Evolutionary conservation across 2,113 vertebrate genomes (phyloP).

Genomic region (Agelaius phoeniceus): DNA sequence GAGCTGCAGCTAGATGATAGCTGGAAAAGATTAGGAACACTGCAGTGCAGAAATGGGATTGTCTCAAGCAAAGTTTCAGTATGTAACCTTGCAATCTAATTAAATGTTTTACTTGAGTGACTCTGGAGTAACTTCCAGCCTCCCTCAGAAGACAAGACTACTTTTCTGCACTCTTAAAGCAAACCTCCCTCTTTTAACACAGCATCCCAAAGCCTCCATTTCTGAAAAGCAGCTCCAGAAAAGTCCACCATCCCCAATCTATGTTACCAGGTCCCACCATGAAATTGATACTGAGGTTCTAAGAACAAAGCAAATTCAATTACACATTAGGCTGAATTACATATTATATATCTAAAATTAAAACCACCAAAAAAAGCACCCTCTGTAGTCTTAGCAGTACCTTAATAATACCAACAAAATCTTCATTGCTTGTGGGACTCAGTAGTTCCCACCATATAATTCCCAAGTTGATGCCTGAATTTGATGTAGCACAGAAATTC

Average conservation of each 20-base stretch:
- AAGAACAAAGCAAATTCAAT: neutral
- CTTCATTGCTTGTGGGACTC: neutral
- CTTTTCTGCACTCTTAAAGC: neutral
- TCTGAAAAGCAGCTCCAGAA: neutral
- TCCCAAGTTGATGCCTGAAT: neutral
- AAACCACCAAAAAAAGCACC: neutral
- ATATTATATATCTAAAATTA: neutral
- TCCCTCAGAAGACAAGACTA: neutral
- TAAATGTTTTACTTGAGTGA: neutral
- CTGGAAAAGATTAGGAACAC: neutral
- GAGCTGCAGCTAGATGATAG: neutral
- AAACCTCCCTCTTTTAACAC: neutral
- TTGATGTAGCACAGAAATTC: neutral
- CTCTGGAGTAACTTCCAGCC: neutral
- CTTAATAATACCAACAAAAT: neutral
- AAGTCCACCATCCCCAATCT: neutral
- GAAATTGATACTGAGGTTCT: neutral
- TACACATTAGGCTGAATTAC: neutral
- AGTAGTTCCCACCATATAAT: neutral
- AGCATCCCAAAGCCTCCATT: neutral
- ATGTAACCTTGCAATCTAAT: neutral
- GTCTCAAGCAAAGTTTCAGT: neutral
- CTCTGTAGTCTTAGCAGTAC: neutral
- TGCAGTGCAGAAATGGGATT: neutral
- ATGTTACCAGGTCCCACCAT: neutral